phyloP scores from a whole-genome alignment of 2,797 vertebrate species.

The Schizopygopsis malacanthus region DNA sequence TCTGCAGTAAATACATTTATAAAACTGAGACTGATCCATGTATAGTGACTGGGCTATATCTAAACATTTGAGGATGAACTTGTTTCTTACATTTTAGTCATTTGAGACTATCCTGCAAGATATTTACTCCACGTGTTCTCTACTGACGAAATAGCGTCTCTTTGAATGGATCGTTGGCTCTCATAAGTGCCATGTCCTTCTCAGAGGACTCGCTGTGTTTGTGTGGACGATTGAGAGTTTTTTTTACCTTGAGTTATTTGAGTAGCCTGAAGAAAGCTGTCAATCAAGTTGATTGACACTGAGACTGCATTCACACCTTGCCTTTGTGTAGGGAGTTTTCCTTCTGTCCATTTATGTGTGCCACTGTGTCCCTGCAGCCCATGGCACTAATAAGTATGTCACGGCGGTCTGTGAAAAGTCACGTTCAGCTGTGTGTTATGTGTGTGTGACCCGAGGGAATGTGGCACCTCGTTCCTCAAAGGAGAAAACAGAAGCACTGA shows the following conservation, averaged over 20 bases:
- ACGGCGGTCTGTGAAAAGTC: slow-evolving; percentile 24
- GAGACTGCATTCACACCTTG: slow-evolving; percentile 14
- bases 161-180: slow-evolving; percentile 24
- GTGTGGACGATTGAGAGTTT: slow-evolving; percentile 8
- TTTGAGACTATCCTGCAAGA: background rate
- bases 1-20: background rate
- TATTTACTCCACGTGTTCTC: background rate
- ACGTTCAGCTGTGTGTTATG: slow-evolving; percentile 5
- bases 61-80: background rate
- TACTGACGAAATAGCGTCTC: background rate
- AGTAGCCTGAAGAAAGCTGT: slow-evolving; percentile 11
- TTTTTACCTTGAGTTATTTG: background rate
- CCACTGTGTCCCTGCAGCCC: slow-evolving; percentile 15
- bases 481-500: slow-evolving; percentile 26
- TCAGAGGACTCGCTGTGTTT: background rate
- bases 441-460: slow-evolving; percentile 45
- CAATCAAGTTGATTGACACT: slow-evolving; percentile 27
- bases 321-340: slow-evolving; percentile 12
- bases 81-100: background rate
- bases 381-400: slow-evolving; percentile 39
- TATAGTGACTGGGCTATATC: background rate
- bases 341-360: slow-evolving; percentile 35
- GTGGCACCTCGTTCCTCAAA: slow-evolving; percentile 52
- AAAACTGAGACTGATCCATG: background rate
- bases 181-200: background rate